Conservation (phyloP, 2,113 vertebrate species). For the Nicator chloris region DNA sequence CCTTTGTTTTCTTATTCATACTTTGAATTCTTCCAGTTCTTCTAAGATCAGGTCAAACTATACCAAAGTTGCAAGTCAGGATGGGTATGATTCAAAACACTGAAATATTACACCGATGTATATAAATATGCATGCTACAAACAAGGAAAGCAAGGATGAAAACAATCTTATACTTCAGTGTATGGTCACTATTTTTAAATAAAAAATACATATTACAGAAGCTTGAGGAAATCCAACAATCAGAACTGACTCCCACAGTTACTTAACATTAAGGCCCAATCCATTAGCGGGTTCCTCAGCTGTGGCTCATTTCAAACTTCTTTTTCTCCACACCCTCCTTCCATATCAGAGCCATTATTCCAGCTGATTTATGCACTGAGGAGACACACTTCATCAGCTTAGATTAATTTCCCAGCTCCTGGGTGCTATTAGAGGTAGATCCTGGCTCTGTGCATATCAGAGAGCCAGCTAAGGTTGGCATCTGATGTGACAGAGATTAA, state of each 20-base stretch:
- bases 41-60: neutral
- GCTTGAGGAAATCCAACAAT: neutral
- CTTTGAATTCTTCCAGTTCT: neutral
- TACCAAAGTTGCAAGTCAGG: neutral
- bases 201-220: neutral
- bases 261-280: neutral
- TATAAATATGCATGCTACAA: neutral
- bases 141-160: neutral
- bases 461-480: neutral
- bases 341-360: neutral
- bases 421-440: neutral
- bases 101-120: neutral
- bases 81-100: neutral
- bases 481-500: neutral
- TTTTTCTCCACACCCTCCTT: constrained; percentile 10
- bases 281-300: neutral
- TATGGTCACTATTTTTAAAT: neutral
- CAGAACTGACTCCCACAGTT: neutral
- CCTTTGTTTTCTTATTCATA: neutral
- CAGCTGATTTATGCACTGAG: constrained; percentile 46
- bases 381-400: constrained; percentile 8
- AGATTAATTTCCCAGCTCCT: constrained; percentile 25
- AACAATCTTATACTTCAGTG: neutral
- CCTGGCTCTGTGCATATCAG: neutral
- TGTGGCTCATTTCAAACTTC: constrained; percentile 5